Conservation (phyloP, 2,888 invertebrate species). For the Nebria brevicollis region DNA sequence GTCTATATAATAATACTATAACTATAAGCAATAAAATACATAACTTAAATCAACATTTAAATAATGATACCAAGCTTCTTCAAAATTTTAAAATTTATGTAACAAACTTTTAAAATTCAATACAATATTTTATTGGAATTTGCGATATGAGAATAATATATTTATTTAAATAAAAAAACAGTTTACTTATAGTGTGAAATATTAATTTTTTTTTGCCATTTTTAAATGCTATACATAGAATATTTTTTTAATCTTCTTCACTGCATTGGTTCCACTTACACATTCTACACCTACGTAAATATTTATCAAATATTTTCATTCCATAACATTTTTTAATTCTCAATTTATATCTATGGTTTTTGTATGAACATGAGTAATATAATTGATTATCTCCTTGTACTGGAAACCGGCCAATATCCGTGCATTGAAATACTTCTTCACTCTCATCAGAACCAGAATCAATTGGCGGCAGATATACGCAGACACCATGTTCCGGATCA, state of each 20-base stretch:
- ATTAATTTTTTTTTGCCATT: not conserved
- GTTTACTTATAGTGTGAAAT: too few species aligned
- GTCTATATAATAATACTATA: not conserved
- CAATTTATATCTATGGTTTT: slow-evolving; percentile 57
- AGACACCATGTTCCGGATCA: slow-evolving; percentile 58
- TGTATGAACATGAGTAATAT: slow-evolving; percentile 64
- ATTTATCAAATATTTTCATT: slow-evolving; percentile 62
- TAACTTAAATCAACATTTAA: not conserved
- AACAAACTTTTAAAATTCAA: too few species aligned
- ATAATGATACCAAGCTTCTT: not conserved
- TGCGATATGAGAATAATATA: too few species aligned
- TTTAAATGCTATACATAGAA: slow-evolving; percentile 11
- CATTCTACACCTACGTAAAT: slow-evolving; percentile 53
- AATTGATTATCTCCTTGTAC: slow-evolving; percentile 62
- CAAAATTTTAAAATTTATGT: not conserved
- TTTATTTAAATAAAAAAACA: too few species aligned
- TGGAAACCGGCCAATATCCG: slow-evolving; percentile 61
- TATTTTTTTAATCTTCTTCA: slow-evolving; percentile 25
- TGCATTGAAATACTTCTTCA: slow-evolving; percentile 57
- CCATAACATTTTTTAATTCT: slow-evolving; percentile 62
- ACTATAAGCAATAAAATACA: not conserved
- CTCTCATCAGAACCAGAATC: slow-evolving; percentile 35
- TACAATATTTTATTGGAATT: too few species aligned
- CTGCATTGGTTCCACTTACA: not conserved
- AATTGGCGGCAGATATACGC: slow-evolving; percentile 53